Evolutionary conservation across 1,140 invertebrate genomes (phyloP).

Genomic region (Protaetia brevitarsis): DNA sequence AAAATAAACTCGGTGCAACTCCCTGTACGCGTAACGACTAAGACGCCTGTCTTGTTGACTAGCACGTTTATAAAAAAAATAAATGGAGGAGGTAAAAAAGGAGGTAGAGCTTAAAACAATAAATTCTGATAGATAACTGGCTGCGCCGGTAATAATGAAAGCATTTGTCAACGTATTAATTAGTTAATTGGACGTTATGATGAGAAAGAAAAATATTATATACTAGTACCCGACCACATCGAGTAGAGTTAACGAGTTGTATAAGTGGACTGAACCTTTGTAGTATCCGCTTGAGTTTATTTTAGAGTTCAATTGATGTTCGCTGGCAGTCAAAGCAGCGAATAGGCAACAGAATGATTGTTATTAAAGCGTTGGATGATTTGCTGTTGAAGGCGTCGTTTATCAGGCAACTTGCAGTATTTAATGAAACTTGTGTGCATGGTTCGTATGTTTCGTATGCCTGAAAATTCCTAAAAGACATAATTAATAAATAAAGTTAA

Average conservation of each 20-base stretch:
- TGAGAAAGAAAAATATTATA: constrained; percentile 12
- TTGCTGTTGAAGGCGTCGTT: too few relatives aligned
- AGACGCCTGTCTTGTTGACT: background rate
- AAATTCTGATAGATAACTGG: constrained; percentile 11
- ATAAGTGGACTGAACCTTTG: background rate
- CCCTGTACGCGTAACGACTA: background rate
- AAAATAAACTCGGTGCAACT: background rate
- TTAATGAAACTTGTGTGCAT: too few relatives aligned
- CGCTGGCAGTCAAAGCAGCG: background rate
- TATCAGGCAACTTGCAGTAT: too few relatives aligned
- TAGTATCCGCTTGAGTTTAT: background rate
- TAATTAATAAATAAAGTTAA: too few relatives aligned
- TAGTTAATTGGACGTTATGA: constrained; percentile 16
- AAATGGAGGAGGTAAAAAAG: background rate
- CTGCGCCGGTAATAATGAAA: constrained; percentile 2
- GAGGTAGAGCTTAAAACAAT: background rate
- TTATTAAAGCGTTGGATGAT: background rate
- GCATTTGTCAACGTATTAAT: constrained; percentile 14
- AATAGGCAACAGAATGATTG: background rate
- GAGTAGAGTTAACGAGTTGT: background rate
- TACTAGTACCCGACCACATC: background rate
- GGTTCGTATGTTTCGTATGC: too few relatives aligned
- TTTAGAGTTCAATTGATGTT: constrained; percentile 12
- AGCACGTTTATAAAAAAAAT: background rate
- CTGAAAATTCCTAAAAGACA: too few relatives aligned